These are phyloP conservation scores for Balanococcus diminutus DNA, from an alignment of 2,888 invertebrate species.

Conservation along the genomic window DNA sequence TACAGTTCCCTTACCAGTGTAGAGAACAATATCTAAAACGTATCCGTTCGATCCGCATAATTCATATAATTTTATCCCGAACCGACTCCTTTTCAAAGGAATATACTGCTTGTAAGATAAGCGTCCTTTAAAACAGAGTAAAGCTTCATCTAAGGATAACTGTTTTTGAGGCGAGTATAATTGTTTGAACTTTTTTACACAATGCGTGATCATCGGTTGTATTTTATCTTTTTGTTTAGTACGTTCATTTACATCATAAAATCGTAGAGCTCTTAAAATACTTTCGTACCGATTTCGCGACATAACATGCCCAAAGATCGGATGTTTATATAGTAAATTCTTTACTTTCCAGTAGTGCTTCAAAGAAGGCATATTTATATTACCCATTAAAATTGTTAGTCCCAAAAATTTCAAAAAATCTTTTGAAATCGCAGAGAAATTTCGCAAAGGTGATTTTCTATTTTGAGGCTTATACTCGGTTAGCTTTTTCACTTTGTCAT, in stretches of 20 bases:
- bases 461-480: no score
- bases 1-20: not conserved
- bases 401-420: not conserved
- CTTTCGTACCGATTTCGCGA: not conserved
- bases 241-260: not conserved
- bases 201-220: no score
- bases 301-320: not conserved
- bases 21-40: not conserved
- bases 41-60: not conserved
- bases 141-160: not conserved
- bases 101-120: not conserved
- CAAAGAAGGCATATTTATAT: not conserved
- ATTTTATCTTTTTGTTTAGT: no score
- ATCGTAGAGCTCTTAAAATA: not conserved
- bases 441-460: not conserved
- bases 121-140: not conserved
- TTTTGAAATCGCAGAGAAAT: not conserved
- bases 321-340: not conserved
- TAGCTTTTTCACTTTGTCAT: no score
- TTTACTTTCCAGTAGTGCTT: not conserved
- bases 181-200: not conserved
- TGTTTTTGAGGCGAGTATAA: not conserved
- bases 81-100: not conserved
- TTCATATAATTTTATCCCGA: conserved; percentile 28
- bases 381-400: not conserved